phyloP scores from a whole-genome alignment of 2,888 invertebrate genomes.

The Agrochola lota region DNA sequence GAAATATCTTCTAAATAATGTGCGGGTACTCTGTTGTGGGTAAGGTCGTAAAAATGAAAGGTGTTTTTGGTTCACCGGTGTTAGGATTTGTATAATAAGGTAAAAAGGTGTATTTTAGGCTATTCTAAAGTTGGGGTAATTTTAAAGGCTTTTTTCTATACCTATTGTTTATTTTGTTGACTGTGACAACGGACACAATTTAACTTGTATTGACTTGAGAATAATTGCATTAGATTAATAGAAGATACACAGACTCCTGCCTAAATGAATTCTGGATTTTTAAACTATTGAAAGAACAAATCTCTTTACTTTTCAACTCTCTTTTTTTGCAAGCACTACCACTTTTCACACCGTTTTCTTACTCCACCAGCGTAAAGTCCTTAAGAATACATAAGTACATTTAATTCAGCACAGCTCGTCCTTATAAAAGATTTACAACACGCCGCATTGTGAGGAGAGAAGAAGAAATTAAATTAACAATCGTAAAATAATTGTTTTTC shows the following conservation, averaged over 20 bases:
- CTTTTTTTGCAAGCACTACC: not conserved
- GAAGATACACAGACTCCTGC: not conserved
- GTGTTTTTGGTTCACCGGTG: slow-evolving; percentile 11
- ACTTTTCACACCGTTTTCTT: slow-evolving; percentile 16
- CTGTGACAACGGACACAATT: not conserved
- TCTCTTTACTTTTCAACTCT: not conserved
- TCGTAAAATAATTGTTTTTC: slow-evolving; percentile 34
- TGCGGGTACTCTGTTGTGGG: slow-evolving; percentile 11
- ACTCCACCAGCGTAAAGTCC: not conserved
- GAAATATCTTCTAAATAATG: slow-evolving; percentile 55
- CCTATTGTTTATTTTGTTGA: not conserved
- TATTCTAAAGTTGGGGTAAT: too few relatives aligned
- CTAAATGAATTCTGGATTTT: not conserved
- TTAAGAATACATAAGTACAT: slow-evolving; percentile 38
- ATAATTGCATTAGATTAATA: not conserved
- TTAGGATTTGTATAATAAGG: not conserved
- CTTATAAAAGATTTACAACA: slow-evolving; percentile 46
- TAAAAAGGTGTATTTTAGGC: too few relatives aligned
- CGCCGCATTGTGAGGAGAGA: slow-evolving; percentile 17
- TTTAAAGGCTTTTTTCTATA: not conserved
- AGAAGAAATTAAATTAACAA: slow-evolving; percentile 33
- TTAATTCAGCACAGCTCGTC: slow-evolving; percentile 10
- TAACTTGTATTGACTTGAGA: not conserved
- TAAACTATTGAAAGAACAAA: not conserved
- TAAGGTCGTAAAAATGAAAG: slow-evolving; percentile 7